These are phyloP conservation scores for Odobenus rosmarus DNA, from an alignment of 2,113 vertebrate species.

Conservation along the genomic window DNA sequence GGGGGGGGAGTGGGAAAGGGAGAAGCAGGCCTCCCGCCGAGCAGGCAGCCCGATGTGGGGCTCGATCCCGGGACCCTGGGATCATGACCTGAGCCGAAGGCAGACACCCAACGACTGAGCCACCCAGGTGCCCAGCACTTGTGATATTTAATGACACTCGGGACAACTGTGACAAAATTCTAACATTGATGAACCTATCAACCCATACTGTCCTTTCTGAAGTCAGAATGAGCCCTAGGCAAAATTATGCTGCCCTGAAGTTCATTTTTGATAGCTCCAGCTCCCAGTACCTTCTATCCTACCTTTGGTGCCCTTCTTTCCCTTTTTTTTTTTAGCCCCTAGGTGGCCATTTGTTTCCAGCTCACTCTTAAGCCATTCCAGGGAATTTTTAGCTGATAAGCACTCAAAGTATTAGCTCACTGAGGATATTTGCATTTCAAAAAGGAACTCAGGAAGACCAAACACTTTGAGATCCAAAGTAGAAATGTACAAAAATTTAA, in stretches of 20 bases:
- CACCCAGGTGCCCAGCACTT: conserved; percentile 22
- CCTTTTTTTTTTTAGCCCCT: neutral
- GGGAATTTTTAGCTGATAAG: conserved; percentile 2
- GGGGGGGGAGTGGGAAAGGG: too few relatives aligned
- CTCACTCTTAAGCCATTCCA: neutral
- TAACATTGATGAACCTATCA: conserved; percentile 46
- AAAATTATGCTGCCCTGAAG: neutral
- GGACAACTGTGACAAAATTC: conserved; percentile 51
- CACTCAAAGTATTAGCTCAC: conserved; percentile 17
- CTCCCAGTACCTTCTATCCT: neutral
- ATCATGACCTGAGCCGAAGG: too few relatives aligned
- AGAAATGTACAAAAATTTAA: neutral
- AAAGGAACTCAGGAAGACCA: neutral
- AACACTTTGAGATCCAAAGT: conserved; percentile 21
- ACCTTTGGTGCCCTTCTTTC: neutral
- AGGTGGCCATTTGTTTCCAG: neutral
- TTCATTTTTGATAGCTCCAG: neutral
- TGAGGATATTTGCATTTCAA: conserved; percentile 40
- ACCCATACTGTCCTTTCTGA: neutral
- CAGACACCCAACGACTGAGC: too few relatives aligned
- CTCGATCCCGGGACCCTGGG: too few relatives aligned
- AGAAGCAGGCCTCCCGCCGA: too few relatives aligned
- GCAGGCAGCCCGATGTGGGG: too few relatives aligned
- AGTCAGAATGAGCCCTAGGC: conserved; percentile 8
- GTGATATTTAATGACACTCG: conserved; percentile 79